Evolutionary conservation across 1,140 invertebrate species (phyloP).

Genomic region (Procambarus virginalis): DNA sequence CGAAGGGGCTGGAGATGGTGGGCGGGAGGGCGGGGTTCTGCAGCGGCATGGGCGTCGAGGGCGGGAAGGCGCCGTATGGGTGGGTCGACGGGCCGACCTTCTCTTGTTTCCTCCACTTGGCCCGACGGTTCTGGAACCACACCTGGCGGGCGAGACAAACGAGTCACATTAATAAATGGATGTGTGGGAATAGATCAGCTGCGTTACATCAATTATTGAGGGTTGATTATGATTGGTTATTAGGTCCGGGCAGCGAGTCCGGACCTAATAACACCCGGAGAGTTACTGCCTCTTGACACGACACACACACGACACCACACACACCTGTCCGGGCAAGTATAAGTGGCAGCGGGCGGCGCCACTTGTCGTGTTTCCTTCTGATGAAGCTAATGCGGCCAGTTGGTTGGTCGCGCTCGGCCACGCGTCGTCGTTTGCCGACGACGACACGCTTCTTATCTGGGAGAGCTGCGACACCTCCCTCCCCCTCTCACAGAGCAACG

Average conservation of each 20-base stretch:
- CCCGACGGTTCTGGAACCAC: slow-evolving; percentile 57
- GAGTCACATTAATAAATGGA: background rate
- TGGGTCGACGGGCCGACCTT: slow-evolving; percentile 53
- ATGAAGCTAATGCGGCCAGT: background rate
- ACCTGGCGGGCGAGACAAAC: slow-evolving; percentile 21
- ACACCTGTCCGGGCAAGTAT: too few species aligned
- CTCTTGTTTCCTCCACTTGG: slow-evolving; percentile 59
- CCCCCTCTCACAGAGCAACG: too few species aligned
- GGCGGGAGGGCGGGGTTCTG: slow-evolving; percentile 53
- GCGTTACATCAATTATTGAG: slow-evolving; percentile 1
- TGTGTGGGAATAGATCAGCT: slow-evolving; percentile 13
- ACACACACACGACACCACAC: background rate
- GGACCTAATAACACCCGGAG: slow-evolving; percentile 31
- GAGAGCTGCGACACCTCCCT: too few species aligned
- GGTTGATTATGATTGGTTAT: slow-evolving; percentile 43
- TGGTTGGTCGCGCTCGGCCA: too few species aligned
- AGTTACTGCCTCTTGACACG: slow-evolving; percentile 43
- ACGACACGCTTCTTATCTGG: too few species aligned
- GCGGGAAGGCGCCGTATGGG: slow-evolving; percentile 53
- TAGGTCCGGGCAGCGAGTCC: slow-evolving; percentile 41
- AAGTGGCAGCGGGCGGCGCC: too few species aligned
- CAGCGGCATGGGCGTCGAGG: slow-evolving; percentile 36
- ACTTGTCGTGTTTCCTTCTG: background rate
- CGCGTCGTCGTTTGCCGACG: too few species aligned
- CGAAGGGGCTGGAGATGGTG: slow-evolving; percentile 61